Evolutionary conservation across 2,113 vertebrate species (phyloP).

Genomic region (Rhodinocichla rosea): DNA sequence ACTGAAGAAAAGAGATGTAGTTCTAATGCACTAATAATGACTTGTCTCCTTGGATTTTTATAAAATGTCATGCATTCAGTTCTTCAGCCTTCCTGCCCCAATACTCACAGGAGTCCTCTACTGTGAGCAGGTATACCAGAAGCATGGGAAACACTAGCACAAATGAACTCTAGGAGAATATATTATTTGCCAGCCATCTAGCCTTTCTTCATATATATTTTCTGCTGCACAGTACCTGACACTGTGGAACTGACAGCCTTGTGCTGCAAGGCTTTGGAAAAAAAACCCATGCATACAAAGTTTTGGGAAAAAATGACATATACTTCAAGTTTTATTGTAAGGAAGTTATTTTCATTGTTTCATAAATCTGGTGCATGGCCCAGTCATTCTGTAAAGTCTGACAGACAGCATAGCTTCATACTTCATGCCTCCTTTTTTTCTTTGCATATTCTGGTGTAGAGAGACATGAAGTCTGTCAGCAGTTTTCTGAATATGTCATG

Average conservation of each 20-base stretch:
- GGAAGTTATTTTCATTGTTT: neutral
- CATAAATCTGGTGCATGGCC: neutral
- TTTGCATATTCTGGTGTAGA: neutral
- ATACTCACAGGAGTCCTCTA: neutral
- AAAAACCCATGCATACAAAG: neutral
- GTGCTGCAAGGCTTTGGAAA: neutral
- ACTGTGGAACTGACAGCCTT: neutral
- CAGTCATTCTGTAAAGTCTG: neutral
- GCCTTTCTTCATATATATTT: neutral
- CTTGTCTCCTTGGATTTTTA: neutral
- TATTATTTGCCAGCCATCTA: neutral
- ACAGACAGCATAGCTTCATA: neutral
- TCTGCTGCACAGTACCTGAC: neutral
- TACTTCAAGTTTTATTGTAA: neutral
- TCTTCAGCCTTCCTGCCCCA: neutral
- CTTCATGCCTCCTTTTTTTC: neutral
- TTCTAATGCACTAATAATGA: slow-evolving; percentile 30
- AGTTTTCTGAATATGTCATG: neutral
- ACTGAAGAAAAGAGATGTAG: neutral
- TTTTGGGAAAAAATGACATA: neutral
- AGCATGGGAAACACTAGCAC: neutral
- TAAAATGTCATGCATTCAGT: neutral
- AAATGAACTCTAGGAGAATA: neutral
- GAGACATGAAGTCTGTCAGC: neutral
- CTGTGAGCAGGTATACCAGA: neutral